Base-by-base conservation (phyloP, 2,888 invertebrate species). In the Drosophila parthenogenetica region DNA sequence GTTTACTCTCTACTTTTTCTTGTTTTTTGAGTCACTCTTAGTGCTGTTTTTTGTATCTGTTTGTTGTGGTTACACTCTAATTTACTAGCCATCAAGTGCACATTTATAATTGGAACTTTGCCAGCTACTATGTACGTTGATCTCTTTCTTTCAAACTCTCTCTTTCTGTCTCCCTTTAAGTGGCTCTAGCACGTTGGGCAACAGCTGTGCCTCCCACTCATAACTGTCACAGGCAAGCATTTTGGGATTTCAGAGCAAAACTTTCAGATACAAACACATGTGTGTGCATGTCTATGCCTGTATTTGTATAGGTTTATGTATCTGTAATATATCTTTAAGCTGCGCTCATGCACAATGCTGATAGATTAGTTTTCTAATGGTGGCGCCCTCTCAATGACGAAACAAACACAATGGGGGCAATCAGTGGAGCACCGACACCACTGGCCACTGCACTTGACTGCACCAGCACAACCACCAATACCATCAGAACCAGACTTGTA, bases 101-200 rank as follows among this genome's bases (percentile, higher is more conserved):
- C 82, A 85, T 72, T 82, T 76, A 60, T 85, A 85, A 85, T 85
- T 82, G 80, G 82, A 82, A 55, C 58, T 48, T 17, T 69, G 82
- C 85, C 82, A 82, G 55, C 53, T 16, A 58, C 58, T 35, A 32
- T 48, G 60, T 51, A 64, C 67, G 51, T 61, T 32, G 53, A 55
- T 59, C 35, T 51, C 48, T 39, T 32, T 43, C 35, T 25, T 14
- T 50, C 1, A 22, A 22, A 5, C 40, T 25, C 25, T 17, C 19
- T 10, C n/a, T 17, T 25, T 54, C 10, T 25, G 5, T 4, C 46
- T 39, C 17, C 17, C 29, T 39, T 8, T 37, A 37, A 22, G 8
- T 51, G 2, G 11, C 32, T 25, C 49, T 46, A 35, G 16, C 39
- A 40, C 53, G 60, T 49, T 42, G 22, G 51, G 25, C 13, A 42